Evolutionary conservation across 2,113 vertebrate genomes (phyloP).

Genomic region (Pituophis catenifer): DNA sequence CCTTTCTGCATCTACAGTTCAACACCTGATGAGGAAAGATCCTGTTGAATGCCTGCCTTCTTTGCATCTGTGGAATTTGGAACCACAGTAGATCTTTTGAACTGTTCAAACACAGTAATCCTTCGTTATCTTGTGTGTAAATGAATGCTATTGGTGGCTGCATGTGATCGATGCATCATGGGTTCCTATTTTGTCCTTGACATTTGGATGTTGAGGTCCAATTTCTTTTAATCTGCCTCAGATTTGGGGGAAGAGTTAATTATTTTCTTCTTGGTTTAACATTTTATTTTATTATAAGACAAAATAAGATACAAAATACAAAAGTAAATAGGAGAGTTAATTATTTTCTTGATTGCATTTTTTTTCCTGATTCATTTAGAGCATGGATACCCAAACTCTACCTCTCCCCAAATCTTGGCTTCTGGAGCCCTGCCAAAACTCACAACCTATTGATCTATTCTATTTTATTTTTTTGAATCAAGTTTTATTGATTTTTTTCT

Average conservation of each 20-base stretch:
- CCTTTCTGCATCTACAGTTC: background rate
- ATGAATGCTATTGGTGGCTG: background rate
- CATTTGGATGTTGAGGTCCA: background rate
- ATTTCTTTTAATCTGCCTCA: background rate
- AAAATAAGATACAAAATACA: too few relatives aligned
- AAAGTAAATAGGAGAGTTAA: background rate
- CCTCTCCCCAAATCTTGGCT: background rate
- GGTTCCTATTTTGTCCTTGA: background rate
- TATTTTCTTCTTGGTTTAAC: background rate
- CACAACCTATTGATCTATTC: background rate
- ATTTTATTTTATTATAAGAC: too few relatives aligned
- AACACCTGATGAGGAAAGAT: background rate
- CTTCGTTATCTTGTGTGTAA: too few relatives aligned
- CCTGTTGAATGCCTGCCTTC: background rate
- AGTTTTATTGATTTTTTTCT: too few relatives aligned
- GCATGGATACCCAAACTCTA: background rate
- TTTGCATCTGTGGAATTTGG: background rate
- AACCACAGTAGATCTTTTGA: background rate
- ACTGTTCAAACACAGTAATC: background rate
- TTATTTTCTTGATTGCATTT: background rate
- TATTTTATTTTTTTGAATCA: too few relatives aligned
- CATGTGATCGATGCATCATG: background rate
- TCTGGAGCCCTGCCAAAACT: background rate
- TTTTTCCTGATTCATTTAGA: background rate
- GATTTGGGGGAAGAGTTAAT: background rate